A percentile compares a stretch with the other conserved stretches of the same genome.
These are phyloP conservation scores for Andricus curvator DNA, from an alignment of 2,888 invertebrate genomes.

Conservation along the genomic window DNA sequence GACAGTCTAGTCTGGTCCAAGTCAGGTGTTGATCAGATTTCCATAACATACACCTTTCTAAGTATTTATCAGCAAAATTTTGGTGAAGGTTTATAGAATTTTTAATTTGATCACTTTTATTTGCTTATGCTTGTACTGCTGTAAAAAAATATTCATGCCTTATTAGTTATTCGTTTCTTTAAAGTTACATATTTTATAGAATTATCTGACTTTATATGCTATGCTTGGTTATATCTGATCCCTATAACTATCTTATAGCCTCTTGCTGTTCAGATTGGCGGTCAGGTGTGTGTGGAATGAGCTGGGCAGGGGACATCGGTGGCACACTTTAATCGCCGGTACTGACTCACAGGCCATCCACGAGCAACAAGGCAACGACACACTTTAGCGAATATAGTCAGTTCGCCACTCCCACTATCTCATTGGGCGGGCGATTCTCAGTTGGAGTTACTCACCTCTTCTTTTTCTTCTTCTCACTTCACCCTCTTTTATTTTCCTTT, in stretches of 20 bases:
- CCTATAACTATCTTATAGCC: neutral
- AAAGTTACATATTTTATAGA: slow-evolving; percentile 14
- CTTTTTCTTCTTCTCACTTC: neutral
- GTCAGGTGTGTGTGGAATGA: slow-evolving; percentile 46
- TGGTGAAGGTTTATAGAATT: too few relatives aligned
- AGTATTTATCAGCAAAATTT: too few relatives aligned
- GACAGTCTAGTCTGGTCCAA: too few relatives aligned
- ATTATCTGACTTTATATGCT: neutral
- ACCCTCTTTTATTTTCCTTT: neutral
- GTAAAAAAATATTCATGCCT: too few relatives aligned
- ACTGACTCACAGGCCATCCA: slow-evolving; percentile 50
- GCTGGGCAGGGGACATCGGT: slow-evolving; percentile 47
- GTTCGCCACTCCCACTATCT: slow-evolving; percentile 51
- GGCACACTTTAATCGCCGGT: slow-evolving; percentile 54
- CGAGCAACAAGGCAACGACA: slow-evolving; percentile 54
- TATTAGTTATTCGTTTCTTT: neutral
- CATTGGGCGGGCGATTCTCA: slow-evolving; percentile 1
- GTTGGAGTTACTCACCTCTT: slow-evolving; percentile 5
- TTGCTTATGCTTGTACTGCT: too few relatives aligned
- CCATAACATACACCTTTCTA: too few relatives aligned
- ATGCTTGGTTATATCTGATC: neutral
- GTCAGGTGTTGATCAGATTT: too few relatives aligned
- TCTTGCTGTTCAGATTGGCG: slow-evolving; percentile 44
- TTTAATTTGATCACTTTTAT: too few relatives aligned
- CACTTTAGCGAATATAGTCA: slow-evolving; percentile 45